These are phyloP conservation scores for Aldrovandia affinis DNA, from an alignment of 2,797 vertebrate genomes.

Conservation along the genomic window DNA sequence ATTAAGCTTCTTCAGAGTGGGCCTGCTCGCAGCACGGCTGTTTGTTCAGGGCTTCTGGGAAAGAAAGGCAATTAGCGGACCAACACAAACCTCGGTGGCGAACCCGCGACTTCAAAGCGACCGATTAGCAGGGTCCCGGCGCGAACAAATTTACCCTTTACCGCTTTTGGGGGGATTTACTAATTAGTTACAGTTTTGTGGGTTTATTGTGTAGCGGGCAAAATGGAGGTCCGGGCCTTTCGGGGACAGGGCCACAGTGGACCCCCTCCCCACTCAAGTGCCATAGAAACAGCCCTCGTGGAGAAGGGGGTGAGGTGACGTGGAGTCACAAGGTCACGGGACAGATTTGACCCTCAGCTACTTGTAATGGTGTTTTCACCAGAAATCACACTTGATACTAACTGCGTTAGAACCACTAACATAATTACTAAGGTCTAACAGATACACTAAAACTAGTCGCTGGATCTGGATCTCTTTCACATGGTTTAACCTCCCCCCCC, in stretches of 20 bases:
- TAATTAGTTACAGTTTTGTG: conserved; percentile 49
- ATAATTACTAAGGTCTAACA: no score
- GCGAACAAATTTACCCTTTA: conserved; percentile 14
- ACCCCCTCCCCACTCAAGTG: not conserved
- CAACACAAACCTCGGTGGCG: conserved; percentile 37
- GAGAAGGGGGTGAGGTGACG: not conserved
- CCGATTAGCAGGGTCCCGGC: conserved; percentile 10
- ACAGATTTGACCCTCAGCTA: conserved; percentile 23
- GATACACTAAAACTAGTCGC: no score
- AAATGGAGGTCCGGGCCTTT: not conserved
- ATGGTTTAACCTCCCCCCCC: no score
- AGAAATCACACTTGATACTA: conserved; percentile 14
- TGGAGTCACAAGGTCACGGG: conserved; percentile 12
- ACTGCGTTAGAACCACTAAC: not conserved
- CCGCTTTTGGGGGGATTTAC: conserved; percentile 29
- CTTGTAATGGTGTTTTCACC: not conserved
- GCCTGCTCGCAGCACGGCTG: conserved; percentile 24
- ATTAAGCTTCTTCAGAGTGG: conserved; percentile 34
- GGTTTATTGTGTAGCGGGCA: conserved; percentile 43
- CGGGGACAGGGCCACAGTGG: not conserved
- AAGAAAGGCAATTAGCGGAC: conserved; percentile 52
- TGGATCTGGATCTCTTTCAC: no score
- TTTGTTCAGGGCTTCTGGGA: conserved; percentile 45
- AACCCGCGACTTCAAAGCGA: conserved; percentile 31
- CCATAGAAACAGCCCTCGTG: not conserved